phyloP scores from a whole-genome alignment of 2,113 vertebrate genomes.

The Brachirus orientalis region DNA sequence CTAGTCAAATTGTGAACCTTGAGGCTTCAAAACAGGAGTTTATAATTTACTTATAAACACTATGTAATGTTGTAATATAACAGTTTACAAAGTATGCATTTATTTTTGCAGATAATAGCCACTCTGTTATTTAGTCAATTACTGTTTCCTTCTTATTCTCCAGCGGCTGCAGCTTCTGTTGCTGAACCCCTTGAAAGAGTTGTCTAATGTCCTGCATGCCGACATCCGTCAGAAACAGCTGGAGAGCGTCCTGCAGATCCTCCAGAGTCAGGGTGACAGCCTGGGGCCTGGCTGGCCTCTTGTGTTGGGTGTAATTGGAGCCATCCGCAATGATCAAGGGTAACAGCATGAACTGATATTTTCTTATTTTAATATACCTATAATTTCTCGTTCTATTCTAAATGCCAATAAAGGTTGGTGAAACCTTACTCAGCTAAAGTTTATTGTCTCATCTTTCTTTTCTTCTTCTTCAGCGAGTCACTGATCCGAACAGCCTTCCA shows the following conservation, averaged over 20 bases:
- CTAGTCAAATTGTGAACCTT: too few species aligned
- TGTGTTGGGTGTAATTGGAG: constrained; percentile 96
- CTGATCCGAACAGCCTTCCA: constrained; percentile 98
- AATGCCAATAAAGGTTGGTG: neutral
- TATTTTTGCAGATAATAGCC: too few species aligned
- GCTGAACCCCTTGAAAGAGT: constrained; percentile 94
- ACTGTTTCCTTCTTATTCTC: constrained; percentile 14
- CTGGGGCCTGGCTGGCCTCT: constrained; percentile 97
- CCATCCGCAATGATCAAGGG: constrained; percentile 98
- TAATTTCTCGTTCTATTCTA: neutral
- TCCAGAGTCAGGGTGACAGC: constrained; percentile 96
- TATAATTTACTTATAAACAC: too few species aligned
- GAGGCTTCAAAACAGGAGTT: too few species aligned
- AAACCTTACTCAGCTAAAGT: neutral
- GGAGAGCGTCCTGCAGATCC: constrained; percentile 96
- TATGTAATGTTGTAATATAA: neutral
- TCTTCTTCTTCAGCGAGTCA: constrained; percentile 86
- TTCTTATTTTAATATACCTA: neutral
- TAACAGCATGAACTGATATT: constrained; percentile 71
- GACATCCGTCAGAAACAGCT: constrained; percentile 98
- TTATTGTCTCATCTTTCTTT: neutral
- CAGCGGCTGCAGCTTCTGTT: constrained; percentile 95
- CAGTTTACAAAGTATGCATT: neutral
- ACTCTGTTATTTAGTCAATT: too few species aligned
- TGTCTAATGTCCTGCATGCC: constrained; percentile 92